Base-by-base conservation (phyloP, 2,113 vertebrate genomes). In the Corydoras maculifer region DNA sequence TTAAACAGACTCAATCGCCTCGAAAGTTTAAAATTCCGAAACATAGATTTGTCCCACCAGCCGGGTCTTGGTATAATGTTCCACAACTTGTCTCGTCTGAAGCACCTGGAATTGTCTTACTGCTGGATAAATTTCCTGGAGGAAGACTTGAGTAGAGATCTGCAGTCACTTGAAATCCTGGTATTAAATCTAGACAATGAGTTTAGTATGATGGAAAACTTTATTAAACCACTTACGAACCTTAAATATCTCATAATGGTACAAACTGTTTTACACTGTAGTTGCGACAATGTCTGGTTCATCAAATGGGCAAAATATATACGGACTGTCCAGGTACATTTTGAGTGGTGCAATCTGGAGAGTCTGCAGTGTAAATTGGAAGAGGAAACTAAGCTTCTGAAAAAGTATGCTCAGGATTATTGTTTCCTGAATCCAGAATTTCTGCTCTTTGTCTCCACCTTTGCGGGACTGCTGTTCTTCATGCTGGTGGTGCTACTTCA, bases 271-370 rank as follows among this genome's bases (percentile, higher is more conserved):
- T 32, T 76, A 6, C 50, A 61, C 9, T 76, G 74, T 70, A 61
- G 48, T n/a, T 76, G 74, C 62, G 63, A 75, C 30, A 62, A 75
- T 67, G 62, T 9, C 4, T 71, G 74, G 69, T 30, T 76, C 14
- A 43, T 11, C 55, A n/a, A 18, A 10, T 71, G 74, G 74, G 62
- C 62, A 31, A 71, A 70, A 60, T 25, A 67, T 31, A 15, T 62
- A 35, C 55, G 63, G 14, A 57, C 30, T 3, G 14, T 65, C 30
- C 30, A 66, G 11, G 68, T 71, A 25, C 51, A 31, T 29, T 30
- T 71, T 4, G 5, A 0, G 1, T 3, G 4, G 5, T 15, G 2
- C 54, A 12, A 30, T 13, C 2, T 29, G 8, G 58, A 71, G 15
- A 58, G 2, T 2, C 25, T 67, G 64, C 18, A 10, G 4, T 72